Base-by-base conservation (phyloP, 2,888 invertebrate genomes). In the Urechis unicinctus region DNA sequence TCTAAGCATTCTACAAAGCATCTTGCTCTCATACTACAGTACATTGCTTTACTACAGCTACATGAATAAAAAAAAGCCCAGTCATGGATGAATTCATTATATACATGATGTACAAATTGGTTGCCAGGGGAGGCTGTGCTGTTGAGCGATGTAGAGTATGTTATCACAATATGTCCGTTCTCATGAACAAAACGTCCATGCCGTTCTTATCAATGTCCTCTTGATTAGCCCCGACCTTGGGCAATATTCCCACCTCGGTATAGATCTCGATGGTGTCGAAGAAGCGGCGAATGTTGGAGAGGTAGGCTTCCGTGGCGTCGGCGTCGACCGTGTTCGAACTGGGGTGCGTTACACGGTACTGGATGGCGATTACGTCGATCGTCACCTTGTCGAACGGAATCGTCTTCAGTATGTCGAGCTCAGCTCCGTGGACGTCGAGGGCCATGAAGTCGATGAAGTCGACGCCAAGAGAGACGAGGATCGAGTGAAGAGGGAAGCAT, bases 401-500 rank as follows among this genome's bases (percentile, higher is more conserved):
- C 3, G 45, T 55, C 36, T 53, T 2, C 46, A 55, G 30, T n/a
- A 55, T 55, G 25, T 30, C 45, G 13, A 52, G n/a, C 44, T 55
- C 56, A 2, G 52, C 22, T 17, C 56, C 56, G 26, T 55, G 52
- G 17, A 52, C 50, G 44, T 55, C 56, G 30, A 55, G 52, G 4
- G 56, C 52, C 30, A 55, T 45, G 26, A 46, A 52, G 36, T 56
- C 57, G 53, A 56, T 46, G 42, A 48, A 44, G 13, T 49, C 48
- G 4, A 30, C 21, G 49, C 43, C 29, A 26, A 56, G 17, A 17
- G 53, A 48, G 22, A 43, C 2, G n/a, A 56, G 42, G n/a, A 54
- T 28, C 17, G 30, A 24, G 36, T 48, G 25, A n/a, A 56, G 42
- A 25, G 57, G 53, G 26, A 56, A 48, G 50, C 53, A 56, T 30